Evolutionary conservation across 2,888 invertebrate genomes (phyloP).

Genomic region (Minunthozetes semirufus): DNA sequence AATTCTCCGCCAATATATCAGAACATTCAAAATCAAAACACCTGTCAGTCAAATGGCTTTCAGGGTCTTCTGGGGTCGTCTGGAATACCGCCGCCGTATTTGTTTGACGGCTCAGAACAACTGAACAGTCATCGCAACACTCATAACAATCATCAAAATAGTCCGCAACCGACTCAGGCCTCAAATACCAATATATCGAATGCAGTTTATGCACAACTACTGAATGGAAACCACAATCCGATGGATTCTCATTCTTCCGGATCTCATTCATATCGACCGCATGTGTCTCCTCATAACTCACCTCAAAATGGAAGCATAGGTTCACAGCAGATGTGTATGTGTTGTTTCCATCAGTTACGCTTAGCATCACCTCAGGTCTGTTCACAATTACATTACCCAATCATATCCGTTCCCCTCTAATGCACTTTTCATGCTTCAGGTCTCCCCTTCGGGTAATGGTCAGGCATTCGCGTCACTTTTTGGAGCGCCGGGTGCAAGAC

Average conservation of each 20-base stretch:
- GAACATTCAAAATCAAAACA: slow-evolving; percentile 26
- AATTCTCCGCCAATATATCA: slow-evolving; percentile 18
- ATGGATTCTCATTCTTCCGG: slow-evolving; percentile 28
- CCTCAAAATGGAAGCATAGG: slow-evolving; percentile 8
- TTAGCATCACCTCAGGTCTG: slow-evolving; percentile 31
- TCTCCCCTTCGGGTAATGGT: slow-evolving; percentile 22
- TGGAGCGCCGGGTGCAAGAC: neutral
- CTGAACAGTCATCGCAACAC: slow-evolving; percentile 10
- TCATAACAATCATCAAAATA: slow-evolving; percentile 14
- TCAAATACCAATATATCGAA: slow-evolving; percentile 13
- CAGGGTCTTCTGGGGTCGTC: neutral
- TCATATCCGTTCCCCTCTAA: too few relatives aligned
- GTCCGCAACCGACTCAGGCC: slow-evolving; percentile 30
- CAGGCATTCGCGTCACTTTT: slow-evolving; percentile 3
- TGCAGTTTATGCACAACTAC: slow-evolving; percentile 25
- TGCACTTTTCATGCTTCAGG: neutral
- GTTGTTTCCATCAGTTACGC: slow-evolving; percentile 19
- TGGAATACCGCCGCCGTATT: neutral
- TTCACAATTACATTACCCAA: neutral
- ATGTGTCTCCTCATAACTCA: slow-evolving; percentile 14
- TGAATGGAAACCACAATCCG: slow-evolving; percentile 17
- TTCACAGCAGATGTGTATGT: slow-evolving; percentile 22
- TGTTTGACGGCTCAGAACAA: slow-evolving; percentile 12
- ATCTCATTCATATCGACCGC: slow-evolving; percentile 28
- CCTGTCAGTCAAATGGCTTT: slow-evolving; percentile 24